Conservation (phyloP, 2,113 vertebrate species). For the Ictalurus furcatus region DNA sequence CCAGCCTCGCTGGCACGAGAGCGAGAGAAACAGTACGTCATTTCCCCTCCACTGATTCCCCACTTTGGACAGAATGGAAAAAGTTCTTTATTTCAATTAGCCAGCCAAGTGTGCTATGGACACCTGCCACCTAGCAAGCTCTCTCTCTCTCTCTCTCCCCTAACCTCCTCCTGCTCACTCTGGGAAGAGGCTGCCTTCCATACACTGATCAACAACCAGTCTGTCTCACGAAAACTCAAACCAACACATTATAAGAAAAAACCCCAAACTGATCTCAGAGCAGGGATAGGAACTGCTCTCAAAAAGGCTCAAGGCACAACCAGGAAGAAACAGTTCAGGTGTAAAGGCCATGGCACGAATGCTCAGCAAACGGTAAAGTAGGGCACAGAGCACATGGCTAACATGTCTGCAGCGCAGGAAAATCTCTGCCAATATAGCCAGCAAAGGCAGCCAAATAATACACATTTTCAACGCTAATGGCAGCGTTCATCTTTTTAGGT, state of each 20-base stretch:
- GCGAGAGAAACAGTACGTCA: slow-evolving; percentile 41
- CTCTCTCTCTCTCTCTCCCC: background rate
- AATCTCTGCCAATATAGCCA: slow-evolving; percentile 32
- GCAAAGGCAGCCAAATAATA: slow-evolving; percentile 14
- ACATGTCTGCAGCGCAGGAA: slow-evolving; percentile 21
- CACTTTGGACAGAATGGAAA: slow-evolving; percentile 34
- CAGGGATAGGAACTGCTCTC: background rate
- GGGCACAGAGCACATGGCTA: slow-evolving; percentile 46
- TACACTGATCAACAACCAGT: slow-evolving; percentile 18
- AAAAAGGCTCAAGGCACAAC: slow-evolving; percentile 34
- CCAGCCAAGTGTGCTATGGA: slow-evolving; percentile 55
- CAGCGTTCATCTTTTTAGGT: slow-evolving; percentile 17
- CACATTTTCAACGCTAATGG: background rate
- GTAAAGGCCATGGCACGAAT: slow-evolving; percentile 38
- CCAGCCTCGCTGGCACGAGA: slow-evolving; percentile 46
- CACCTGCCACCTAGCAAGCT: slow-evolving; percentile 50
- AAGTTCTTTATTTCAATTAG: slow-evolving; percentile 60
- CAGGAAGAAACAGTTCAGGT: slow-evolving; percentile 28
- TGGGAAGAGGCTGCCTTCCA: slow-evolving; percentile 13
- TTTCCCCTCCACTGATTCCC: slow-evolving; percentile 54
- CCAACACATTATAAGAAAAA: background rate
- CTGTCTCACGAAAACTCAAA: slow-evolving; percentile 5
- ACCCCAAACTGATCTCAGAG: slow-evolving; percentile 18
- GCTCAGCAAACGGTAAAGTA: slow-evolving; percentile 44
- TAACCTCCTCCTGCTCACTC: background rate